Evolutionary conservation across 2,888 invertebrate genomes (phyloP).

Genomic region (Xiphydria camelus): DNA sequence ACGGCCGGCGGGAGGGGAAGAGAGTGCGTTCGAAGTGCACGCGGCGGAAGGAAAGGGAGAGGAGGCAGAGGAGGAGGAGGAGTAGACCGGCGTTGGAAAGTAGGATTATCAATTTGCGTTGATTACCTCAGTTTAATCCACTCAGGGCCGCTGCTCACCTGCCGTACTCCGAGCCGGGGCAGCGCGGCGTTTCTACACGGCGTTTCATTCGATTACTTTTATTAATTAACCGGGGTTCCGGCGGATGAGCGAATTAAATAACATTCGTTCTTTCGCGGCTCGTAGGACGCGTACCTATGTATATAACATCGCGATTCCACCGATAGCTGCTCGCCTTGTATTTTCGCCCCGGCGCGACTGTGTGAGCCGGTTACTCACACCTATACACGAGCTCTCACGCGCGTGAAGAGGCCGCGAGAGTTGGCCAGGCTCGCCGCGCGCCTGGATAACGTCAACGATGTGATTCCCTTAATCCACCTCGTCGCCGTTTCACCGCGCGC

Average conservation of each 20-base stretch:
- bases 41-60: background rate
- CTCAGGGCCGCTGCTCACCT: slow-evolving; percentile 48
- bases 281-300: too few species aligned
- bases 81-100: slow-evolving; percentile 28
- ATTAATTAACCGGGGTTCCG: slow-evolving; percentile 45
- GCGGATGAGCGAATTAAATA: slow-evolving; percentile 46
- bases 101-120: slow-evolving; percentile 52
- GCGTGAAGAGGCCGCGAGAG: too few species aligned
- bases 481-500: background rate
- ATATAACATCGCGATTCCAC: too few species aligned
- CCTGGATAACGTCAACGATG: background rate
- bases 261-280: slow-evolving; percentile 28
- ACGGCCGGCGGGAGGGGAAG: background rate
- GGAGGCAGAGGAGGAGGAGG: background rate
- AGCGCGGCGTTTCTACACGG: slow-evolving; percentile 16
- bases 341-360: too few species aligned
- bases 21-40: background rate
- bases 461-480: background rate
- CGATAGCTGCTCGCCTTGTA: too few species aligned
- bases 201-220: slow-evolving; percentile 48
- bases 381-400: too few species aligned
- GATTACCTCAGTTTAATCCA: slow-evolving; percentile 52
- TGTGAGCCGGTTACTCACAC: too few species aligned
- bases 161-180: slow-evolving; percentile 35
- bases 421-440: too few species aligned